These are phyloP conservation scores for Megaleporinus macrocephalus DNA, from an alignment of 2,113 vertebrate species.

Conservation along the genomic window DNA sequence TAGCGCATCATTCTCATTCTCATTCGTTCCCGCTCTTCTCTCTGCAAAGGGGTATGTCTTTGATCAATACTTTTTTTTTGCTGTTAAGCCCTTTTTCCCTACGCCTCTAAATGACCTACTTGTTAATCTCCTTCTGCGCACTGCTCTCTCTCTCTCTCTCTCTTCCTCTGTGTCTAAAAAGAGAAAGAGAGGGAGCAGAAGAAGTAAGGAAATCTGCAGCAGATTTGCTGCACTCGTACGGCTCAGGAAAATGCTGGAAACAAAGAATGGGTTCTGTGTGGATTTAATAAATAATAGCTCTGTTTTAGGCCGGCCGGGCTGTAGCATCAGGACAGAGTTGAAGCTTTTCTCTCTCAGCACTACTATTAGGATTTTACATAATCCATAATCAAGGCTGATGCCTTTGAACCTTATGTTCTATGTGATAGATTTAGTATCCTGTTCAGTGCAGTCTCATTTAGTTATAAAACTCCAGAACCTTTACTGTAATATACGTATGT, in stretches of 20 bases:
- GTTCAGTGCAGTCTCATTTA: neutral
- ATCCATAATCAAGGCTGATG: neutral
- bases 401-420: slow-evolving; percentile 5
- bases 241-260: slow-evolving; percentile 45
- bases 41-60: slow-evolving; percentile 30
- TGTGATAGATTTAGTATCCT: slow-evolving; percentile 21
- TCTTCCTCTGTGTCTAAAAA: slow-evolving; percentile 18
- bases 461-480: too few relatives aligned
- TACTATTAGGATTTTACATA: slow-evolving; percentile 13
- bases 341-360: slow-evolving; percentile 1
- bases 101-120: slow-evolving; percentile 63
- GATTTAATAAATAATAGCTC: slow-evolving; percentile 42
- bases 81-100: slow-evolving; percentile 41
- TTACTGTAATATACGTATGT: neutral
- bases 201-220: slow-evolving; percentile 33
- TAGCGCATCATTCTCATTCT: slow-evolving; percentile 5
- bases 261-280: slow-evolving; percentile 12
- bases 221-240: slow-evolving; percentile 40
- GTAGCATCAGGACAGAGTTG: slow-evolving; percentile 16
- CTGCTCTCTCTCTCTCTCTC: slow-evolving; percentile 4
- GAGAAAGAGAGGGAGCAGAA: slow-evolving; percentile 29
- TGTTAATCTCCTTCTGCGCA: slow-evolving; percentile 58
- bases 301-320: slow-evolving; percentile 26
- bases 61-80: slow-evolving; percentile 52
- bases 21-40: slow-evolving; percentile 10